Conservation (phyloP, 2,888 invertebrate species). For the Pyrrhia umbra region DNA sequence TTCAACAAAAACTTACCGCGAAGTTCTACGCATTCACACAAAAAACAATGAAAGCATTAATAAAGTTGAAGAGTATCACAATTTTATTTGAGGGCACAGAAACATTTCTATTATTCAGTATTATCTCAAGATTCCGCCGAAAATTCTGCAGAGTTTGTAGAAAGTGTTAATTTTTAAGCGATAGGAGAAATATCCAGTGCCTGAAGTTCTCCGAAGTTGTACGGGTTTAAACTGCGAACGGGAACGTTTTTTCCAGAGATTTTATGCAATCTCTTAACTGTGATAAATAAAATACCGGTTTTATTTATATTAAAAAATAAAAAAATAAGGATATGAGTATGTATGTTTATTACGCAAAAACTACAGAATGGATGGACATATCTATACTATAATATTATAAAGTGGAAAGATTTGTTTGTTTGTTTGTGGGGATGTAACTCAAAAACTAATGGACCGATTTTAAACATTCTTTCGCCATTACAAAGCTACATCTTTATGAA, state of each 20-base stretch:
- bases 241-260: background rate
- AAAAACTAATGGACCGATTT: too few species aligned
- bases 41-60: constrained; percentile 76
- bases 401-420: too few species aligned
- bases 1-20: constrained; percentile 14
- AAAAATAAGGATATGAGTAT: too few species aligned
- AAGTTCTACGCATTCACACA: constrained; percentile 19
- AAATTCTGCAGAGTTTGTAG: constrained; percentile 66
- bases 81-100: constrained; percentile 66
- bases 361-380: too few species aligned
- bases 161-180: constrained; percentile 86
- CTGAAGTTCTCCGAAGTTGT: constrained; percentile 48
- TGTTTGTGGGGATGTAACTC: too few species aligned
- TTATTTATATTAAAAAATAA: too few species aligned
- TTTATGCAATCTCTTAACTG: too few species aligned
- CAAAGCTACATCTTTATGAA: too few species aligned
- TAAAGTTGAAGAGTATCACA: constrained; percentile 70
- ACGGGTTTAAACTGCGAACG: constrained; percentile 45
- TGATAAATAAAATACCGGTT: too few species aligned
- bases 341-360: too few species aligned
- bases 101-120: constrained; percentile 80
- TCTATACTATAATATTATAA: too few species aligned
- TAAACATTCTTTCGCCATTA: too few species aligned
- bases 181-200: constrained; percentile 75
- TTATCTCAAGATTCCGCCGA: constrained; percentile 73